Conservation (phyloP, 1,140 invertebrate genomes). For the Melanaphis sacchari region DNA sequence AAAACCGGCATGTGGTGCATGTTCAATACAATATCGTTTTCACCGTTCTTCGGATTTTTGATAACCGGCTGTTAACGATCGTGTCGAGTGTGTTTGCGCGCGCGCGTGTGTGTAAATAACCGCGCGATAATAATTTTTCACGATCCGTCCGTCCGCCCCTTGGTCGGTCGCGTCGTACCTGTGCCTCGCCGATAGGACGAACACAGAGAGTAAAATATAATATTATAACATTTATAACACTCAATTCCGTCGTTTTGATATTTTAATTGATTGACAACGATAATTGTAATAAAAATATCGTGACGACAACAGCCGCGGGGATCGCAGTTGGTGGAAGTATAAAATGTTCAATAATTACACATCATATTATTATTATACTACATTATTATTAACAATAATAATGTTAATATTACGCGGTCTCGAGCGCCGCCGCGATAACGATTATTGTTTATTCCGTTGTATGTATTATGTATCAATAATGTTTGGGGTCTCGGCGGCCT, state of each 20-base stretch:
- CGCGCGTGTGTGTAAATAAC: neutral
- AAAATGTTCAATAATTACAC: neutral
- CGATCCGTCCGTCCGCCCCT: neutral
- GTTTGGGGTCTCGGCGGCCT: neutral
- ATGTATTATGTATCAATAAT: neutral
- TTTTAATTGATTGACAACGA: neutral
- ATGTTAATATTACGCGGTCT: neutral
- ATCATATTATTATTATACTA: too few relatives aligned
- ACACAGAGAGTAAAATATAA: neutral
- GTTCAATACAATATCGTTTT: neutral
- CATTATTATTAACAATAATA: too few relatives aligned
- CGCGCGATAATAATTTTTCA: neutral
- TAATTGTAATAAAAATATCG: neutral
- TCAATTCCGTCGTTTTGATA: too few relatives aligned
- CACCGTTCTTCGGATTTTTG: constrained; percentile 11
- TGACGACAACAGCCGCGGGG: neutral
- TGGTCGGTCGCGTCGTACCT: too few relatives aligned
- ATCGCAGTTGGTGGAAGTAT: neutral
- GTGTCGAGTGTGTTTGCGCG: neutral
- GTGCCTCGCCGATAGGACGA: neutral
- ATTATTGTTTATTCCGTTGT: constrained; percentile 1
- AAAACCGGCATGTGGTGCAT: neutral
- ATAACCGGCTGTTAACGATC: constrained; percentile 29
- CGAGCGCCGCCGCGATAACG: neutral
- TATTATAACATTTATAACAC: too few relatives aligned